Evolutionary conservation across 2,888 invertebrate genomes (phyloP).

Genomic region (Hypselothyrea guttata): DNA sequence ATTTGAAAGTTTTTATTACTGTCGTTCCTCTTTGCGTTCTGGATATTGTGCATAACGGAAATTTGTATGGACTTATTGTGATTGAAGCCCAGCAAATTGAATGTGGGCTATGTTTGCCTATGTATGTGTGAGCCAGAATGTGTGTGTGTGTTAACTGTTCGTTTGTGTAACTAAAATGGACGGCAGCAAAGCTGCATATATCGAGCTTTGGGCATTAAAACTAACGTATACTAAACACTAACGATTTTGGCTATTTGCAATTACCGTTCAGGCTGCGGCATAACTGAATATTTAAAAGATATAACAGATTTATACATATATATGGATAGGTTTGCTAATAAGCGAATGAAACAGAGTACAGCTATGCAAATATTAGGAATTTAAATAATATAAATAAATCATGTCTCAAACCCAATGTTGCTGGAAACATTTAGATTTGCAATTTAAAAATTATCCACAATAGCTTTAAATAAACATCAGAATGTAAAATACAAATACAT

Average conservation of each 20-base stretch:
- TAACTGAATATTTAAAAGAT: conserved; percentile 13
- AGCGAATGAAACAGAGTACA: too few species aligned
- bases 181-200: conserved; percentile 35
- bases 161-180: conserved; percentile 38
- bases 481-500: too few species aligned
- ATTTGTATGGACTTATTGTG: conserved; percentile 76
- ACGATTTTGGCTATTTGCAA: conserved; percentile 24
- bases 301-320: not conserved
- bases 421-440: too few species aligned
- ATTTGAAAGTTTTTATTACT: conserved; percentile 73
- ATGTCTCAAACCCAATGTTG: too few species aligned
- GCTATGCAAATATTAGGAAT: too few species aligned
- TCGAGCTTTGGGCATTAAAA: conserved; percentile 27
- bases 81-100: conserved; percentile 73
- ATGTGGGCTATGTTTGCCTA: conserved; percentile 32
- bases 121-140: conserved; percentile 11
- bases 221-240: conserved; percentile 2
- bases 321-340: too few species aligned
- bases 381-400: too few species aligned
- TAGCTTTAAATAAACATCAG: too few species aligned
- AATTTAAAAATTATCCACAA: too few species aligned
- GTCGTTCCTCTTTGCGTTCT: conserved; percentile 52
- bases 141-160: conserved; percentile 31
- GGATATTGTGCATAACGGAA: conserved; percentile 55
- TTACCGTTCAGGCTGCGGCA: conserved; percentile 25